These are phyloP conservation scores for Phalacrocorax pelagicus DNA, from an alignment of 2,113 vertebrate species.

Conservation along the genomic window DNA sequence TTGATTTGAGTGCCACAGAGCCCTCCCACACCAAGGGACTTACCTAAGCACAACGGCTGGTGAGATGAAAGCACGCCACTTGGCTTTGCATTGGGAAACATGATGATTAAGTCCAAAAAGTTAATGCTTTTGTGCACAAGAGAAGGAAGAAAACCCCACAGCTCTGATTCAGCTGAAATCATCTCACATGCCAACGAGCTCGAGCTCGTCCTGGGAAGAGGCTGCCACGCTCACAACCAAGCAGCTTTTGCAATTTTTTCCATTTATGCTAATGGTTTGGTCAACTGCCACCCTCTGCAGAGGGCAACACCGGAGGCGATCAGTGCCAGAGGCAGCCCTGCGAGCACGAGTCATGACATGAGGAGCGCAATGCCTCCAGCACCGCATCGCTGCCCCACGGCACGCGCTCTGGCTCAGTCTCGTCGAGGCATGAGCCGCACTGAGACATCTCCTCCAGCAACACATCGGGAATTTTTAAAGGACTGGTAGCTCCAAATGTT, in stretches of 20 bases:
- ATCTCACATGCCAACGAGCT: not conserved
- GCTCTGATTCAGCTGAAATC: not conserved
- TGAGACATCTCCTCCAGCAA: fast-evolving
- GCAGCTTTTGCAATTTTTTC: not conserved
- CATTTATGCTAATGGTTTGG: not conserved
- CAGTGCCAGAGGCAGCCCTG: not conserved
- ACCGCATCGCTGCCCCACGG: fast-evolving
- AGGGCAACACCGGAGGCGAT: fast-evolving
- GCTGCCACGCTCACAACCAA: not conserved
- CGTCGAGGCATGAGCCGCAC: fast-evolving
- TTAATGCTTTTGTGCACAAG: not conserved
- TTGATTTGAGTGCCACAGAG: not conserved
- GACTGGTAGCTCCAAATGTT: not conserved
- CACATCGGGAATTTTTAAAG: not conserved
- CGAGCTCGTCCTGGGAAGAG: not conserved
- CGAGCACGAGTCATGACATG: fast-evolving
- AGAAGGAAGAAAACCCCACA: not conserved
- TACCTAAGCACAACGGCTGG: not conserved
- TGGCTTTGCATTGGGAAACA: not conserved
- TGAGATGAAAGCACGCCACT: not conserved
- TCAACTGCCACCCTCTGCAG: not conserved
- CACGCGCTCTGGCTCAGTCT: fast-evolving
- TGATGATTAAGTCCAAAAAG: not conserved
- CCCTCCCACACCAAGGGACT: not conserved
- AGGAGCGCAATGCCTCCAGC: not conserved